Base-by-base conservation (phyloP, 2,113 vertebrate species). In the Urocitellus parryii region DNA sequence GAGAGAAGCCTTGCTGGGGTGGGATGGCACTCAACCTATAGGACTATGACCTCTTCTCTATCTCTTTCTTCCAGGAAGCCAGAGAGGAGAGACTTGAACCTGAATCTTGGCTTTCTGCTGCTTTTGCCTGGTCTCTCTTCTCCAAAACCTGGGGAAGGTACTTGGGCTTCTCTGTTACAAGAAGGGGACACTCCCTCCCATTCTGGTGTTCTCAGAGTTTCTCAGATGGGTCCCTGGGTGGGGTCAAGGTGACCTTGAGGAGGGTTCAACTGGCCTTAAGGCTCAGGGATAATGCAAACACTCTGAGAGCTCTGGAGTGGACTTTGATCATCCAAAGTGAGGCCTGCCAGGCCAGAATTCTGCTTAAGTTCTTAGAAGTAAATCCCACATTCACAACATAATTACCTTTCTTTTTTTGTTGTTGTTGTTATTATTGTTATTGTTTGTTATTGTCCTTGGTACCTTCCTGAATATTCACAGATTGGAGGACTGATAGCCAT, bases 11-110 rank as follows among this genome's bases (percentile, higher is more conserved):
- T 73, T 17, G 2, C 91, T 53, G 12, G 45, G 24, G 37, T 74
- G 5, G 70, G 17, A 27, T 20, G 29, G 4, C 22, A 29, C 32
- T 34, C 9, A 1, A 37, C 5, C 56, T 48, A 2, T 18, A 6
- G 0, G 0, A 68, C 84, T 2, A 27, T 2, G 8, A 18, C 22
- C 32, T 29, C 5, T 16, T 34, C n/a, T 77, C 17, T 27, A 0
- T 25, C 29, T 80, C 24, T 79, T 58, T 34, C 81, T 73, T 39
- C 68, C 9, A 24, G 1, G 24, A 67, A 45, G 10, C 8, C n/a
- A 48, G 70, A 65, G 14, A 6, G 48, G 39, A 8, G 13, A 42
- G 56, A 63, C 27, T 61, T n/a, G 29, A 5, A 73, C 2, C 56
- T 37, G 2, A 25, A 76, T 8, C 16, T 1, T 20, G 29, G 17